Evolutionary conservation across 2,113 vertebrate species (phyloP).

Genomic region (Scortum barcoo): DNA sequence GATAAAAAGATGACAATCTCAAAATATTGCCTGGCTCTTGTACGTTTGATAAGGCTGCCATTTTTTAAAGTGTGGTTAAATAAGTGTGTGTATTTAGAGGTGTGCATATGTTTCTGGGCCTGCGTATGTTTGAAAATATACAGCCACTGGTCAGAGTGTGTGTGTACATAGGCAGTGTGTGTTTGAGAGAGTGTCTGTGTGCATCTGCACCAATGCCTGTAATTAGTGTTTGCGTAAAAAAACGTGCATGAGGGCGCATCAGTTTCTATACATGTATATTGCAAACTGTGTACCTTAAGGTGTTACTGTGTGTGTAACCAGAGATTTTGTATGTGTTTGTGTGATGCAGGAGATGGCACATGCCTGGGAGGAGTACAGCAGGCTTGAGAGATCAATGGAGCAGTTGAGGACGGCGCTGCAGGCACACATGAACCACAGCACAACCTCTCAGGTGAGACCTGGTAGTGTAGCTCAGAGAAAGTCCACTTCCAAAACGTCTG

Average conservation of each 20-base stretch:
- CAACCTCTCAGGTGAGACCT: slow-evolving; percentile 88
- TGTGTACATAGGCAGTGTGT: neutral
- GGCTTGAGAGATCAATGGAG: slow-evolving; percentile 90
- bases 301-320: neutral
- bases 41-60: too few species aligned
- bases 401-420: slow-evolving; percentile 90
- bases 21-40: too few species aligned
- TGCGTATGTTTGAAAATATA: neutral
- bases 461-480: slow-evolving; percentile 18
- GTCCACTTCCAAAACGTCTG: neutral
- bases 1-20: too few species aligned
- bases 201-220: neutral
- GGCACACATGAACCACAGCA: slow-evolving; percentile 88
- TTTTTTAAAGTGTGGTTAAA: neutral
- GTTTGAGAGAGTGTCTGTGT: neutral
- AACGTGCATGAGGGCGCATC: neutral
- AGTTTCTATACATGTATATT: neutral
- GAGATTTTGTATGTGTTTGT: slow-evolving; percentile 19
- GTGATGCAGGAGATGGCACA: slow-evolving; percentile 91
- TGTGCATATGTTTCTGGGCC: neutral
- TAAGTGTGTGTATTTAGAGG: neutral
- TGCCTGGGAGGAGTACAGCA: slow-evolving; percentile 92
- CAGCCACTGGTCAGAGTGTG: neutral
- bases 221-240: neutral
- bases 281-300: neutral